These are phyloP conservation scores for Hydropsyche tenuis DNA, from an alignment of 1,140 invertebrate genomes.

Conservation along the genomic window DNA sequence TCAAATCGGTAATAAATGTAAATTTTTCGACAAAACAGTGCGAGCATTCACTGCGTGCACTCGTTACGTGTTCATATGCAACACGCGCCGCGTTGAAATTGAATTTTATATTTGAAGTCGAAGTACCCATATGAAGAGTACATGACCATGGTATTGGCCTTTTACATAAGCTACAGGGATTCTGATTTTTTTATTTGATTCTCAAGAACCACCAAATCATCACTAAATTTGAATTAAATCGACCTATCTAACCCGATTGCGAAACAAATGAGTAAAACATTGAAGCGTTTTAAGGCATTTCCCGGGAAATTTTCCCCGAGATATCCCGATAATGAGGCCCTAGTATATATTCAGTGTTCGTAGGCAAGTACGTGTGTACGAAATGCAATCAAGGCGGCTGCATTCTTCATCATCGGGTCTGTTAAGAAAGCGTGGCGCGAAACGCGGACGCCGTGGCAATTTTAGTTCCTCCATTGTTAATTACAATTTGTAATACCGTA, in stretches of 20 bases:
- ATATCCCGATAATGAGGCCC: too few relatives aligned
- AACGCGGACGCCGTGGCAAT: constrained; percentile 38
- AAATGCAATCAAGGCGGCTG: constrained; percentile 41
- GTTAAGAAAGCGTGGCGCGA: constrained; percentile 46
- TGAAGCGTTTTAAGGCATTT: too few relatives aligned
- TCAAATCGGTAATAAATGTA: neutral
- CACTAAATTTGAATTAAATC: too few relatives aligned
- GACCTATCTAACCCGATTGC: too few relatives aligned
- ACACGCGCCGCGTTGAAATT: constrained; percentile 40
- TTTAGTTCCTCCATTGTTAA: constrained; percentile 41
- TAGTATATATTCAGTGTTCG: neutral
- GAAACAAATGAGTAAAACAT: too few relatives aligned
- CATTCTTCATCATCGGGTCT: constrained; percentile 42
- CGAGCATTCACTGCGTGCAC: constrained; percentile 7
- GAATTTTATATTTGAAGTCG: constrained; percentile 37
- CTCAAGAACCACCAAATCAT: too few relatives aligned
- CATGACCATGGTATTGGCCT: too few relatives aligned
- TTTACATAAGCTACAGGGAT: too few relatives aligned
- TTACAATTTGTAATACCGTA: constrained; percentile 35
- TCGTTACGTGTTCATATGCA: constrained; percentile 35
- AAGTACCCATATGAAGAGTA: neutral
- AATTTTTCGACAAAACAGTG: neutral
- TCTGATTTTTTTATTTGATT: too few relatives aligned
- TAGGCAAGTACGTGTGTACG: neutral
- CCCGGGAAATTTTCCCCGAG: too few relatives aligned